These are phyloP conservation scores for Paracentrotus lividus DNA, from an alignment of 53 echinoderm and acorn worm genomes.

Conservation along the genomic window DNA sequence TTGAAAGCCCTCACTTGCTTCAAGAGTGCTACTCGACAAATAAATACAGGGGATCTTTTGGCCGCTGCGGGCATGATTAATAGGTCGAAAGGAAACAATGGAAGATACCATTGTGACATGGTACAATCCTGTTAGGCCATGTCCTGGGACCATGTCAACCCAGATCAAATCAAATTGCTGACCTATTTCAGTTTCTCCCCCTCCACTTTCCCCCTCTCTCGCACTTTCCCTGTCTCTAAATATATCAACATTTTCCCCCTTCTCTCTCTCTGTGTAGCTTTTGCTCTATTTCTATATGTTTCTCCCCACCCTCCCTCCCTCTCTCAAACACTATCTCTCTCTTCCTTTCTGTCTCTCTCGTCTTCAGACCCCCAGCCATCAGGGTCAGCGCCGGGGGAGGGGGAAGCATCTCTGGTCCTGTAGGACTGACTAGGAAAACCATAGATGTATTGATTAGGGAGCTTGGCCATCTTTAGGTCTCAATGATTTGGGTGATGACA, in stretches of 20 bases:
- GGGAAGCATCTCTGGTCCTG: conserved; percentile 44
- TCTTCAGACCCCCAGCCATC: conserved; percentile 44
- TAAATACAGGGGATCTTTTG: conserved; percentile 26
- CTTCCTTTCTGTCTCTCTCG: no score
- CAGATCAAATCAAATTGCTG: conserved; percentile 60
- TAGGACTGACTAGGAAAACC: conserved; percentile 45
- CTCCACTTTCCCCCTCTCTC: neutral
- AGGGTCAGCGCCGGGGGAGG: conserved; percentile 55
- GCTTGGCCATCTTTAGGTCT: conserved; percentile 36
- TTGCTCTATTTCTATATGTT: neutral
- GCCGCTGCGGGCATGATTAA: conserved; percentile 59
- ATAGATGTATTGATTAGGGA: conserved; percentile 64
- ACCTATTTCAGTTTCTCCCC: conserved; percentile 55
- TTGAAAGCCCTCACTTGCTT: conserved; percentile 38
- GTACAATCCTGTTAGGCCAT: conserved; percentile 61
- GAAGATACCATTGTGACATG: conserved; percentile 50
- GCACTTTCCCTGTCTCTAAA: neutral
- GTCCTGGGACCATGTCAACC: conserved; percentile 61
- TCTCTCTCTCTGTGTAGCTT: neutral
- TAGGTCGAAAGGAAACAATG: conserved; percentile 53
- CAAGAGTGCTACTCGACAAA: conserved; percentile 25
- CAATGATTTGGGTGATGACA: conserved; percentile 65
- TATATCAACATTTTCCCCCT: neutral
- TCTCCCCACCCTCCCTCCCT: neutral
- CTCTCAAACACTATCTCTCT: neutral